phyloP scores from a whole-genome alignment of 2,797 vertebrate genomes.

The Crenuchus spilurus region DNA sequence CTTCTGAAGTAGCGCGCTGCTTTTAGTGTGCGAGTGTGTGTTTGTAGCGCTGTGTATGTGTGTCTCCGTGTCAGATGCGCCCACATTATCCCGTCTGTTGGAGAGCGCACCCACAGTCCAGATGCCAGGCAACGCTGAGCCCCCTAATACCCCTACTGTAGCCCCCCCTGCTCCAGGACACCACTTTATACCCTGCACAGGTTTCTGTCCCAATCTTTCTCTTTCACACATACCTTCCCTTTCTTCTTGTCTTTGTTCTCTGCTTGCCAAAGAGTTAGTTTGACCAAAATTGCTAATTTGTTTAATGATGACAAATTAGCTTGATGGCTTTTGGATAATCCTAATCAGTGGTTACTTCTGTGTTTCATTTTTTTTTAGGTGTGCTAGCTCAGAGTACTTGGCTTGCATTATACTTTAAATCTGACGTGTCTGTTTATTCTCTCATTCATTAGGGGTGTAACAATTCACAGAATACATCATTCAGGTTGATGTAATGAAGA shows the following conservation, averaged over 20 bases:
- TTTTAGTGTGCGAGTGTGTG: constrained; percentile 40
- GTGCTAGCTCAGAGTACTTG: not conserved
- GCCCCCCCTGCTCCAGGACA: constrained; percentile 61
- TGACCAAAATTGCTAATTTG: not conserved
- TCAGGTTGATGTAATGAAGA: too few relatives aligned
- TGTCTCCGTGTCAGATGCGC: constrained; percentile 82
- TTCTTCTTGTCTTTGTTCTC: not conserved
- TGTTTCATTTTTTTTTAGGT: not conserved
- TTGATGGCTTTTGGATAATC: not conserved
- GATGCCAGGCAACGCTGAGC: constrained; percentile 83
- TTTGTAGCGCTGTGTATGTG: constrained; percentile 43
- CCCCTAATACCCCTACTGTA: constrained; percentile 66
- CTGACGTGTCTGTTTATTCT: not conserved
- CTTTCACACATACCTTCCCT: constrained; percentile 4
- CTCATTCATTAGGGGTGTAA: too few relatives aligned
- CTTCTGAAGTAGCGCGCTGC: constrained; percentile 9
- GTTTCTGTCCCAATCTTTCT: constrained; percentile 33
- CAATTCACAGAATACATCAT: too few relatives aligned
- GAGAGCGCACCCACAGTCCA: constrained; percentile 85
- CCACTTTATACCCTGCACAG: constrained; percentile 49
- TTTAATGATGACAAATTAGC: not conserved
- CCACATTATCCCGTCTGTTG: constrained; percentile 90
- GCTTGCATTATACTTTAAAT: not conserved
- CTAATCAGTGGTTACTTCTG: not conserved
- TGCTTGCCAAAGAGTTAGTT: not conserved